Percentiles rank a stretch among this genome's conserved stretches.
These are phyloP conservation scores for Pygathrix nemaeus DNA, from an alignment of 2,113 vertebrate genomes.

Conservation along the genomic window DNA sequence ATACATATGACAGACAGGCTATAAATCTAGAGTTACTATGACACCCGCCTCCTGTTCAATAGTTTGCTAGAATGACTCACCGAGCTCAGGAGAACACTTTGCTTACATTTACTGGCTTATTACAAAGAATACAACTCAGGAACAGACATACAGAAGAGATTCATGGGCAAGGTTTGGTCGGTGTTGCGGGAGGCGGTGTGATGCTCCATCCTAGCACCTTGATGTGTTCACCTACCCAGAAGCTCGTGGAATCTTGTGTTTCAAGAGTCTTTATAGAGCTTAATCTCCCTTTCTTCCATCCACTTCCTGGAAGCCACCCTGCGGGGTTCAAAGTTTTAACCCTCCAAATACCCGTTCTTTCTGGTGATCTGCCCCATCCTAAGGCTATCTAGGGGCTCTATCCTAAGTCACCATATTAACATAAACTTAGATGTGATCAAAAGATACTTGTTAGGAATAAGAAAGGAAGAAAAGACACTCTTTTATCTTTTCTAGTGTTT, in stretches of 20 bases:
- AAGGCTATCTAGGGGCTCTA: too few species aligned
- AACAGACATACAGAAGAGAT: neutral
- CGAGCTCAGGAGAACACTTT: neutral
- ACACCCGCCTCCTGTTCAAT: neutral
- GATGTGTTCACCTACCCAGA: neutral
- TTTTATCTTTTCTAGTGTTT: neutral
- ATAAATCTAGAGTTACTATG: neutral
- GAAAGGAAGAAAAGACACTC: neutral
- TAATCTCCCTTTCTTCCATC: rapidly evolving
- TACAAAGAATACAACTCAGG: neutral
- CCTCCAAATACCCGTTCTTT: neutral
- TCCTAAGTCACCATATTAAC: neutral
- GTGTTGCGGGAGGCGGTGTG: rapidly evolving
- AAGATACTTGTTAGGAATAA: neutral
- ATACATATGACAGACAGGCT: neutral
- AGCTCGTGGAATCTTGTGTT: neutral
- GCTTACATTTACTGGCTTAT: rapidly evolving
- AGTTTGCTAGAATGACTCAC: neutral
- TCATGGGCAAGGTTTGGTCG: neutral
- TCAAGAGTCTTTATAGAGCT: neutral
- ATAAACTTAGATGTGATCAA: neutral
- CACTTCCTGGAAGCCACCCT: neutral
- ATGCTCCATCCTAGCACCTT: neutral
- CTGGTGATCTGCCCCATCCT: rapidly evolving
- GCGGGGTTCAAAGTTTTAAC: neutral